Evolutionary conservation across 2,888 invertebrate species (phyloP).

Genomic region (Drosophila nigricruria): DNA sequence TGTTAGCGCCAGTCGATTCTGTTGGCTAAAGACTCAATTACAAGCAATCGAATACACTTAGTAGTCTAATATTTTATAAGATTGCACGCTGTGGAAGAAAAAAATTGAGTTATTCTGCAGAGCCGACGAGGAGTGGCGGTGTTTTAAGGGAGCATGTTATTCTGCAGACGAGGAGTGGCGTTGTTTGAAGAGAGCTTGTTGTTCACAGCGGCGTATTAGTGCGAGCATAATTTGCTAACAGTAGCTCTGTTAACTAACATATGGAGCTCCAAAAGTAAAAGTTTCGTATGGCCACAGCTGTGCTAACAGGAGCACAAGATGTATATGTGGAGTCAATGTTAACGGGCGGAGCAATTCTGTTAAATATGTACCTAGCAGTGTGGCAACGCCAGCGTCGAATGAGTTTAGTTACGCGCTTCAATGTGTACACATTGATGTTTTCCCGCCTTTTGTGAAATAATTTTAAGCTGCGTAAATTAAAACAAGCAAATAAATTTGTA

Average conservation of each 20-base stretch:
- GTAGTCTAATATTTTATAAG: too few relatives aligned
- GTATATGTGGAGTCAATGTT: not conserved
- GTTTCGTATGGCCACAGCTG: not conserved
- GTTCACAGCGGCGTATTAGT: too few relatives aligned
- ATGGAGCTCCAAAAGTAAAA: not conserved
- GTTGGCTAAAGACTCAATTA: not conserved
- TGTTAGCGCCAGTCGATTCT: not conserved
- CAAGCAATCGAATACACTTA: not conserved
- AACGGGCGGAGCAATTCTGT: slow-evolving; percentile 24
- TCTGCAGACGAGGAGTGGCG: too few relatives aligned
- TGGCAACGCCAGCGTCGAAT: slow-evolving; percentile 1
- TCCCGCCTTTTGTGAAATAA: slow-evolving; percentile 50
- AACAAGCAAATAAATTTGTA: not conserved
- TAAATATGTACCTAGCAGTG: not conserved
- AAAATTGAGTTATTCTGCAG: too few relatives aligned
- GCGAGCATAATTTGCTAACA: not conserved
- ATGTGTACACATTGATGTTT: slow-evolving; percentile 44
- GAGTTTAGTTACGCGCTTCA: slow-evolving; percentile 2
- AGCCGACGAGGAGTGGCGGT: too few relatives aligned
- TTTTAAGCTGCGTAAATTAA: slow-evolving; percentile 1
- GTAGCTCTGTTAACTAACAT: not conserved
- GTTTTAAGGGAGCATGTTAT: too few relatives aligned
- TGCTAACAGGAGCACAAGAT: not conserved
- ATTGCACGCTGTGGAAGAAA: too few relatives aligned
- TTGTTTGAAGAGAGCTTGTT: too few relatives aligned